Evolutionary conservation across 2,113 vertebrate species (phyloP).

Genomic region (Prietella phreatophila): DNA sequence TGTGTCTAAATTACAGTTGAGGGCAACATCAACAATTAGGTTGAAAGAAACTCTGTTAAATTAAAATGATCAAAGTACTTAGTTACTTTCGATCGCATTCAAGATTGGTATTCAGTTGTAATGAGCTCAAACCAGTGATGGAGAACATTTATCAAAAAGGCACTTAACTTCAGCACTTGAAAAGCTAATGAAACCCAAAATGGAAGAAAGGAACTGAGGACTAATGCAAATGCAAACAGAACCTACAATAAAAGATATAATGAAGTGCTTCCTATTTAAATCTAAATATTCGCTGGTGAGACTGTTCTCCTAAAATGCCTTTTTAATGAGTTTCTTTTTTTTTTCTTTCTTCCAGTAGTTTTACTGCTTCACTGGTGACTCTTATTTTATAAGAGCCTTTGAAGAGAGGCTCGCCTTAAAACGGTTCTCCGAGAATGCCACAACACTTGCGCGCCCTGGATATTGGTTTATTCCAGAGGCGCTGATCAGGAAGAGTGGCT

Average conservation of each 20-base stretch:
- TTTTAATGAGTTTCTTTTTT: constrained; percentile 99
- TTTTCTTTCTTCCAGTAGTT: constrained; percentile 78
- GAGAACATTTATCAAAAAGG: constrained; percentile 78
- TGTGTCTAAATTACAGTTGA: constrained; percentile 31
- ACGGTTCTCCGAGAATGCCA: constrained; percentile 95
- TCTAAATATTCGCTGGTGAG: constrained; percentile 99
- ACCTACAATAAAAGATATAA: constrained; percentile 99
- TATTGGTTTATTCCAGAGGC: constrained; percentile 99
- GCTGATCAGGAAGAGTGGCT: constrained; percentile 99
- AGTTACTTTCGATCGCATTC: constrained; percentile 66
- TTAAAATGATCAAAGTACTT: constrained; percentile 71
- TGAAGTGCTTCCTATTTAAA: constrained; percentile 99
- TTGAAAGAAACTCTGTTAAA: constrained; percentile 57
- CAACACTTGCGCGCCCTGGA: constrained; percentile 95
- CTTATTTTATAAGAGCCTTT: constrained; percentile 95
- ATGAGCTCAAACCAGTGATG: constrained; percentile 74
- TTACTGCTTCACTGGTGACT: constrained; percentile 99
- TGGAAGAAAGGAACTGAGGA: constrained; percentile 86
- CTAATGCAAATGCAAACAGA: constrained; percentile 99
- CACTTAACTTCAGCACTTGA: constrained; percentile 79
- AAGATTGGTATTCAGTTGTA: constrained; percentile 74
- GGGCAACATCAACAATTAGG: constrained; percentile 62
- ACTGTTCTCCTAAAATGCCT: constrained; percentile 99
- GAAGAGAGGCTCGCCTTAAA: constrained; percentile 89
- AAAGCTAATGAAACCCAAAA: constrained; percentile 97